Evolutionary conservation across 2,888 invertebrate species (phyloP).

Genomic region (Orthosia gothica): DNA sequence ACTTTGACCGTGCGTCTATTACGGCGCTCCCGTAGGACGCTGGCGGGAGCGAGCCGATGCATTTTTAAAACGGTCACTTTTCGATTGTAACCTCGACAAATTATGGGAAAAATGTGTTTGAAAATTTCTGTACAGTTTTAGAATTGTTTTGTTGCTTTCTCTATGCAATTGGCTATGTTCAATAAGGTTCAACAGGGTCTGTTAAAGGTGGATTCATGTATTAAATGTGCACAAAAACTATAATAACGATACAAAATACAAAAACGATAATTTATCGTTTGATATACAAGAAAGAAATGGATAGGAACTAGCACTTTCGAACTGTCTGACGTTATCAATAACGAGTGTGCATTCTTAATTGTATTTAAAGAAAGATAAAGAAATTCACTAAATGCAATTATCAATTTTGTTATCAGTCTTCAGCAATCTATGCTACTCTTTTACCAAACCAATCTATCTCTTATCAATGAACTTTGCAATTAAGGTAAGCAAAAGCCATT

Average conservation of each 20-base stretch:
- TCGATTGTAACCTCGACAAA: conserved; percentile 64
- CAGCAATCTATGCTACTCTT: conserved; percentile 13
- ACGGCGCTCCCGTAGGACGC: conserved; percentile 72
- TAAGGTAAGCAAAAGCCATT: conserved; percentile 29
- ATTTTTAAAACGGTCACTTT: conserved; percentile 83
- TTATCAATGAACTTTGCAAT: conserved; percentile 45
- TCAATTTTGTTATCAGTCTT: conserved; percentile 16
- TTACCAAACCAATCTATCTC: conserved; percentile 28
- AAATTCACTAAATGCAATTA: conserved; percentile 20
- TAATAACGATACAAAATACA: too few species aligned
- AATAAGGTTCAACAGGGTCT: background rate
- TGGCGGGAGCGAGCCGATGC: conserved; percentile 72
- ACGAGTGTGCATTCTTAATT: conserved; percentile 20
- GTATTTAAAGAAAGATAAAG: conserved; percentile 21
- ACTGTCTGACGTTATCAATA: conserved; percentile 1
- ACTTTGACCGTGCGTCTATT: conserved; percentile 84
- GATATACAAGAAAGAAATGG: conserved; percentile 6
- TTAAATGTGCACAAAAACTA: background rate
- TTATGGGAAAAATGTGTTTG: conserved; percentile 47
- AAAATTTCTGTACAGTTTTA: conserved; percentile 42
- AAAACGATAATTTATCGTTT: background rate
- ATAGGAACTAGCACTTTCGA: background rate
- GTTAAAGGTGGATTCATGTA: background rate
- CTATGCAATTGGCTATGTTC: conserved; percentile 33
- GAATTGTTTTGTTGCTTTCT: conserved; percentile 24